A percentile compares a stretch with the other conserved stretches of the same genome.
Evolutionary conservation across 1,140 invertebrate genomes (phyloP).

Genomic region (Gryon sp.): DNA sequence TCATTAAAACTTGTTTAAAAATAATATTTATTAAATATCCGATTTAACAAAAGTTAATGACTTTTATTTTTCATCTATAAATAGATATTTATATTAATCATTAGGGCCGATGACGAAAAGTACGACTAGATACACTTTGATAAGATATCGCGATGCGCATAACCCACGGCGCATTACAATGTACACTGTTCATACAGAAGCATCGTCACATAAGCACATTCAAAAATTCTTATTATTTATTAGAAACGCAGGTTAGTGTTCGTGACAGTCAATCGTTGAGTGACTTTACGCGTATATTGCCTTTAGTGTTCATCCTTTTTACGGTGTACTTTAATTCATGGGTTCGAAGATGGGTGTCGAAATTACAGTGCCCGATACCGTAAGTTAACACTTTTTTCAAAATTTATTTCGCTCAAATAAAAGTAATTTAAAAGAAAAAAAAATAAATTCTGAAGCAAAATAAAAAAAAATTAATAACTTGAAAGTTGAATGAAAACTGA

Average conservation of each 20-base stretch:
- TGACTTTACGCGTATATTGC: background rate
- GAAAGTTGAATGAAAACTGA: too few species aligned
- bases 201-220: background rate
- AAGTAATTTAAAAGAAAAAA: too few species aligned
- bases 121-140: background rate
- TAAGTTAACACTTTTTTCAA: background rate
- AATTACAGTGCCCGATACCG: background rate
- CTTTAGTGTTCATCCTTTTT: background rate
- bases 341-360: background rate
- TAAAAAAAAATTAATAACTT: too few species aligned
- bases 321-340: background rate
- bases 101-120: background rate
- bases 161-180: background rate
- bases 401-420: too few species aligned
- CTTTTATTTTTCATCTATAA: too few species aligned
- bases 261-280: background rate
- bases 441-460: too few species aligned
- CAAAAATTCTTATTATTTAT: conserved; percentile 8
- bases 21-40: too few species aligned
- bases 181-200: background rate
- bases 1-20: too few species aligned
- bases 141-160: background rate
- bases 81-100: too few species aligned
- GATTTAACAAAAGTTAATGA: too few species aligned
- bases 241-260: background rate